Evolutionary conservation across 2,113 vertebrate genomes (phyloP).

Genomic region (Parus major): DNA sequence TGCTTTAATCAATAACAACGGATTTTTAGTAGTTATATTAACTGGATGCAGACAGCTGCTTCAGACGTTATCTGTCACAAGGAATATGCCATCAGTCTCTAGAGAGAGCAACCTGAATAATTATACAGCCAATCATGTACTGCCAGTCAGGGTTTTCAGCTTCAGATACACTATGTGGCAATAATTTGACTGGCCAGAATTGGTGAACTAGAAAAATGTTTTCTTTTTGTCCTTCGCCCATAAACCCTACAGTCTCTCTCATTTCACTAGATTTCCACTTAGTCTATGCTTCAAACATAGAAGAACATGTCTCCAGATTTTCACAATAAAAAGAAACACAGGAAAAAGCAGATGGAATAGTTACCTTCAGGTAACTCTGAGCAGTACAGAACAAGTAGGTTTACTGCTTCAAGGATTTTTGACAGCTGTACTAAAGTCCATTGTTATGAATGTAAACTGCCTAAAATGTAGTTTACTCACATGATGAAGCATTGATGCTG

Average conservation of each 20-base stretch:
- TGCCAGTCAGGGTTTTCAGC: neutral
- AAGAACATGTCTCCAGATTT: neutral
- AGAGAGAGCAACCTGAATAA: neutral
- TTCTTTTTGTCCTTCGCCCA: neutral
- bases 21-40: neutral
- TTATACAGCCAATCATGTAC: neutral
- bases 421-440: neutral
- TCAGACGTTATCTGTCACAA: neutral
- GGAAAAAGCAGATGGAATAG: neutral
- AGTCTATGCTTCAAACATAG: neutral
- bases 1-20: neutral
- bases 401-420: neutral
- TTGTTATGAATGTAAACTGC: neutral
- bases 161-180: neutral
- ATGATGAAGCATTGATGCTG: neutral
- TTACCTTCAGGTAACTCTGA: neutral
- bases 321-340: neutral
- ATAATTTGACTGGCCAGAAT: neutral
- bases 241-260: neutral
- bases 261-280: neutral
- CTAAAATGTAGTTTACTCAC: neutral
- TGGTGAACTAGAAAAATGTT: neutral
- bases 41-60: neutral
- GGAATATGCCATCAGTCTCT: neutral
- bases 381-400: neutral